Evolutionary conservation across 2,888 invertebrate species (phyloP).

Genomic region (Rapana venosa): DNA sequence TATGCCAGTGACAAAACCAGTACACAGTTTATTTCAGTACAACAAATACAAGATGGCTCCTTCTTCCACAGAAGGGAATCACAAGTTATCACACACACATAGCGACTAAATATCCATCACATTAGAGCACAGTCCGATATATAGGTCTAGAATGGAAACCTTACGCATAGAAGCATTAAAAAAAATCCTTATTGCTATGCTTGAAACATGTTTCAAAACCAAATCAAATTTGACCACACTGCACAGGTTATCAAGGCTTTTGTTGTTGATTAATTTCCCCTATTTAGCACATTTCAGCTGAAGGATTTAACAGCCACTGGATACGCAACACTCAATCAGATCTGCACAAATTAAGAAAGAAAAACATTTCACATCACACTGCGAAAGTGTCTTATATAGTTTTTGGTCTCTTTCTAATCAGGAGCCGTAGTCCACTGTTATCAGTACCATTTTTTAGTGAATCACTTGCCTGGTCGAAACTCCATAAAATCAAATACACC

Average conservation of each 20-base stretch:
- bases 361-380: too few relatives aligned
- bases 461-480: too few relatives aligned
- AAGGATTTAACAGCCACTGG: too few relatives aligned
- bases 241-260: background rate
- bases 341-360: too few relatives aligned
- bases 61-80: background rate
- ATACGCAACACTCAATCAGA: too few relatives aligned
- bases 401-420: too few relatives aligned
- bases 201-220: background rate
- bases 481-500: too few relatives aligned
- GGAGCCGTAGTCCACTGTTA: too few relatives aligned
- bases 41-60: background rate
- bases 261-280: background rate
- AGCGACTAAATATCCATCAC: background rate
- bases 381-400: too few relatives aligned
- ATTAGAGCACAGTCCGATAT: background rate
- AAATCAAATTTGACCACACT: background rate
- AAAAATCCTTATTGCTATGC: background rate
- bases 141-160: background rate
- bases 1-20: background rate
- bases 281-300: too few relatives aligned
- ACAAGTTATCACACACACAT: background rate
- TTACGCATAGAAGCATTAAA: background rate
- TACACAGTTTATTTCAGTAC: constrained; percentile 22
- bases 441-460: too few relatives aligned